A percentile compares a stretch with the other conserved stretches of the same genome.
phyloP scores from a whole-genome alignment of 2,797 vertebrate genomes.

The Harpia harpyja region DNA sequence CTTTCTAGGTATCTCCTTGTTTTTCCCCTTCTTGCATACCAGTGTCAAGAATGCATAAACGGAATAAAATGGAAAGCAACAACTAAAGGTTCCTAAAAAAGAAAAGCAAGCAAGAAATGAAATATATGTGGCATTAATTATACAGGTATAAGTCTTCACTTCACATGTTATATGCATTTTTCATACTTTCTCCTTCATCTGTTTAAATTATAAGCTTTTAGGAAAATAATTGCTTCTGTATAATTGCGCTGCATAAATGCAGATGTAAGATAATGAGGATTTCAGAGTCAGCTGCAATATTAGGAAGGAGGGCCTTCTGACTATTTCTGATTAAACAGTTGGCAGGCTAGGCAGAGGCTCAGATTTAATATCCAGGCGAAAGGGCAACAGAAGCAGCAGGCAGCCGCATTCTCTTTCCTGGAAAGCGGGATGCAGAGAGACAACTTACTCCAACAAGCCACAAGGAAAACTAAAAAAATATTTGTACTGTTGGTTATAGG shows the following conservation, averaged over 20 bases:
- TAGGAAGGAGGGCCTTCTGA: slow-evolving; percentile 30
- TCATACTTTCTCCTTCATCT: background rate
- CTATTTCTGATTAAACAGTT: slow-evolving; percentile 46
- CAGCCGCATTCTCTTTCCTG: background rate
- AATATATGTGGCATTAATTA: background rate
- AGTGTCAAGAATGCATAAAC: background rate
- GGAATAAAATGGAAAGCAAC: background rate
- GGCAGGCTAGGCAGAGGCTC: slow-evolving; percentile 1
- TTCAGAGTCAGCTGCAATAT: slow-evolving; percentile 37
- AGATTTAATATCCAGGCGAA: slow-evolving; percentile 15
- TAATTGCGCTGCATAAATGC: slow-evolving; percentile 30
- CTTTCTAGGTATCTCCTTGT: background rate
- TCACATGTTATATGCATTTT: background rate
- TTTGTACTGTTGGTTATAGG: background rate
- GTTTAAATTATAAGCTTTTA: slow-evolving; percentile 9
- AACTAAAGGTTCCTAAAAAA: background rate
- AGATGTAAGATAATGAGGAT: slow-evolving; percentile 33
- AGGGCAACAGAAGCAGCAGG: slow-evolving; percentile 38
- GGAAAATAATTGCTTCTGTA: slow-evolving; percentile 18
- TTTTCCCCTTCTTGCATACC: background rate
- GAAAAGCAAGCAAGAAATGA: background rate
- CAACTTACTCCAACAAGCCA: background rate
- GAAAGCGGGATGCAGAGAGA: background rate
- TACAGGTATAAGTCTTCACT: background rate
- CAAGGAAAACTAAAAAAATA: background rate